Evolutionary conservation across 2,797 vertebrate species (phyloP), one percentile per base, ranked within the genome.

Genomic region (Darevskia nairensis): DNA sequence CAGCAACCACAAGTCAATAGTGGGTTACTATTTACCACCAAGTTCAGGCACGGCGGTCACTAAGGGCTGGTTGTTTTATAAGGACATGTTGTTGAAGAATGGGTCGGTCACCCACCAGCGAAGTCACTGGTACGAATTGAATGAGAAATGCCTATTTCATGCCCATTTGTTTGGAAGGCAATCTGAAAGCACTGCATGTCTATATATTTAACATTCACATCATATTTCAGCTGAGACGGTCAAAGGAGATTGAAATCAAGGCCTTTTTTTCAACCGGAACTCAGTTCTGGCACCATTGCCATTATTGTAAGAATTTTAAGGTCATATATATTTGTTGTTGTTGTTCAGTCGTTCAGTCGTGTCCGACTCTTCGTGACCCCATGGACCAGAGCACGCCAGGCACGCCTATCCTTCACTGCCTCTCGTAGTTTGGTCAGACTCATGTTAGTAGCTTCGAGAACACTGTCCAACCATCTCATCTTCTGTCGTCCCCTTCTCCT

Each of bases 1-100:
- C 72, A 90, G 90, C 0, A 0, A 90, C 87, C 80, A 50, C 29
- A 79, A 0, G 0, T 46, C 86, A 92, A 80, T 90, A 89, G 91
- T 88, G 27, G 82, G 90, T 93, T 88, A 78, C 77, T 91, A 87
- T 90, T 83, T 89, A 35, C 69, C 75, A 89, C 25, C 68, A 88
- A 64, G 19, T 83, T 91, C 55, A 55, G 69, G 66, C 72, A 75
- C 2, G 61, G 59, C 35, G 21, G 21, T 86, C 27, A 1, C 35
- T 68, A 89, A 91, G 88, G 77, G 66, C 21, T n/a, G 27, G 1
- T 0, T 44, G 46, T 64, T 89, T 68, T 50, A 80, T 89, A 89
- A 85, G n/a, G 41, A 64, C 39, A n/a, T 27, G 50, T 64, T 1
- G 86, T 35, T 32, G 72, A 82, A 50, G 80, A 76, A 50, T 76